These are phyloP conservation scores for Phaetusa simplex DNA, from an alignment of 2,113 vertebrate genomes.

Conservation along the genomic window DNA sequence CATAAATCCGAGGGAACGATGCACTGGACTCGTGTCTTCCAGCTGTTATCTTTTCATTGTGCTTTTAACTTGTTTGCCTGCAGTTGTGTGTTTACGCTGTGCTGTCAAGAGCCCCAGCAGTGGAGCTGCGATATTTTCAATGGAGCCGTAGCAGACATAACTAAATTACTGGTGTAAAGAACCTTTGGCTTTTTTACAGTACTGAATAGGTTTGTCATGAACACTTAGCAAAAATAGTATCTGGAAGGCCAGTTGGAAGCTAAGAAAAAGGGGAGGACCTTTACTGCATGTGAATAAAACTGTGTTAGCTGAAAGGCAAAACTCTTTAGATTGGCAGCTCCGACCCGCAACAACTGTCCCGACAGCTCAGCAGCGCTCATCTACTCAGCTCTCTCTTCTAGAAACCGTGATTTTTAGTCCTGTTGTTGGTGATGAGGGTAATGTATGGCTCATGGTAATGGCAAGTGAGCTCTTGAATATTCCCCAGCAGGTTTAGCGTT, in stretches of 20 bases:
- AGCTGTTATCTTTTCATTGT: background rate
- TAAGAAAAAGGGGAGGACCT: background rate
- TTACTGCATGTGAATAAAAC: background rate
- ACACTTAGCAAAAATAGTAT: constrained; percentile 42
- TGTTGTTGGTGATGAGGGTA: background rate
- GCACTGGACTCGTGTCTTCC: background rate
- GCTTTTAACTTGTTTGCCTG: background rate
- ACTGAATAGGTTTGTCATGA: constrained; percentile 49
- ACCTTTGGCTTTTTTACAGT: constrained; percentile 53
- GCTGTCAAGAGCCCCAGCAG: constrained; percentile 9
- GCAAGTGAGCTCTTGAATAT: background rate
- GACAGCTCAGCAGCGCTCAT: background rate
- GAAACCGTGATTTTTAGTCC: background rate
- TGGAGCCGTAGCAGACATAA: background rate
- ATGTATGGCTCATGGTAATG: background rate
- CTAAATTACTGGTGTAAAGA: constrained; percentile 37
- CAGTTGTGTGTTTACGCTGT: background rate
- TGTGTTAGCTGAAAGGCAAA: constrained; percentile 14
- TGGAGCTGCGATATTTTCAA: background rate
- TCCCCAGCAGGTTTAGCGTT: background rate
- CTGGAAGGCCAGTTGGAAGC: constrained; percentile 66
- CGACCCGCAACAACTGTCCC: background rate
- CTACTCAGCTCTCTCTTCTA: background rate
- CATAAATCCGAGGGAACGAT: background rate
- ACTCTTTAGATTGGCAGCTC: background rate